Evolutionary conservation across 1,140 invertebrate species (phyloP).

Genomic region (Pantala flavescens): DNA sequence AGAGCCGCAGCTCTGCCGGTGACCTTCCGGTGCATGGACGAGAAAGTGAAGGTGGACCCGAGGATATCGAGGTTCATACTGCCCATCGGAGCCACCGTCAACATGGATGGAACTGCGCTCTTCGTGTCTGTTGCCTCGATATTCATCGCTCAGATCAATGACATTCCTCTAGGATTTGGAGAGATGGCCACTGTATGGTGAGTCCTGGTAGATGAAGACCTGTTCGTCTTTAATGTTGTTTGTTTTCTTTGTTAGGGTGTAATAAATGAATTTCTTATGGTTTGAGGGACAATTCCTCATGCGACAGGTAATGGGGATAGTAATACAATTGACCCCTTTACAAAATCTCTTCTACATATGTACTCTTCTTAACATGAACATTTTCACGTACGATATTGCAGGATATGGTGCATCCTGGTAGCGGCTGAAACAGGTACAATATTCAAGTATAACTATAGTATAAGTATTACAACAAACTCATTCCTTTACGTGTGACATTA

Average conservation of each 20-base stretch:
- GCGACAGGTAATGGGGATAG: too few species aligned
- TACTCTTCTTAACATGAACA: too few species aligned
- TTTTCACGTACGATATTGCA: too few species aligned
- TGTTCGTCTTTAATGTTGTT: neutral
- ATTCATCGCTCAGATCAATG: conserved; percentile 88
- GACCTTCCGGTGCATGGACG: conserved; percentile 88
- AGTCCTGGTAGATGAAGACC: conserved; percentile 32
- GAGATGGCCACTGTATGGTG: conserved; percentile 71
- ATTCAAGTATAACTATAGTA: too few species aligned
- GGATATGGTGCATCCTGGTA: too few species aligned
- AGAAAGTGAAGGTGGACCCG: conserved; percentile 77
- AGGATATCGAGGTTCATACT: conserved; percentile 84
- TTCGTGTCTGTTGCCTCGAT: conserved; percentile 81
- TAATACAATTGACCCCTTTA: too few species aligned
- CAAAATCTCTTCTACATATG: too few species aligned
- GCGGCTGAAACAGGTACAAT: too few species aligned
- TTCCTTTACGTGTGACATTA: too few species aligned
- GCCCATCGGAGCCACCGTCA: conserved; percentile 84
- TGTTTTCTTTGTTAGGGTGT: conserved; percentile 14
- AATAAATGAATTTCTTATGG: conserved; percentile 12
- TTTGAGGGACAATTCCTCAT: too few species aligned
- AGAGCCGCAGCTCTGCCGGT: conserved; percentile 90
- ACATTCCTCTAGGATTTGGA: conserved; percentile 62
- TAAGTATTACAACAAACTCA: too few species aligned
- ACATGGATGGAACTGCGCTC: conserved; percentile 90